These are phyloP conservation scores for Medauroidea extradentata DNA, from an alignment of 1,140 invertebrate genomes.

Conservation along the genomic window DNA sequence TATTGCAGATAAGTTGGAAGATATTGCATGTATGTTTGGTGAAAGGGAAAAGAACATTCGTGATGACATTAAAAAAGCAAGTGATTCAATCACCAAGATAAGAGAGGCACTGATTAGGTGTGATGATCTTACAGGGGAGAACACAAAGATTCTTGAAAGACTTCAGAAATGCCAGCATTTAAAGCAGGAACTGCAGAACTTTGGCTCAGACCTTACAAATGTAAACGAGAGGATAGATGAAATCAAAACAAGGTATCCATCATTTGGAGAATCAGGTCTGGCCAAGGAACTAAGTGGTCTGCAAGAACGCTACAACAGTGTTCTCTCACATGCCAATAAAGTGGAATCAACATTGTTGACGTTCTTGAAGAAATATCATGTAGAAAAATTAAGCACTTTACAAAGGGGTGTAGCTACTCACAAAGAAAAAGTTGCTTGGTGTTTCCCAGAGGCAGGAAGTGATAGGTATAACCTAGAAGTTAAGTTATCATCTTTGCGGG, in stretches of 20 bases:
- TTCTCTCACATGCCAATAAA: slow-evolving; percentile 70
- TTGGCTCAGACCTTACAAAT: slow-evolving; percentile 58
- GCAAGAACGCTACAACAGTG: slow-evolving; percentile 70
- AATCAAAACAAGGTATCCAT: slow-evolving; percentile 72
- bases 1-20: slow-evolving; percentile 71
- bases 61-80: slow-evolving; percentile 62
- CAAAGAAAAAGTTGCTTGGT: slow-evolving; percentile 90
- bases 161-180: slow-evolving; percentile 68
- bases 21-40: slow-evolving; percentile 60
- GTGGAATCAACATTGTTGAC: slow-evolving; percentile 73
- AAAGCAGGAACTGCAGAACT: slow-evolving; percentile 58
- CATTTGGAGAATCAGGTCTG: slow-evolving; percentile 64
- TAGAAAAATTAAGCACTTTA: slow-evolving; percentile 76
- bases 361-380: slow-evolving; percentile 83
- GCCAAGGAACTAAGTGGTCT: slow-evolving; percentile 75
- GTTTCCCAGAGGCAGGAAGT: slow-evolving; percentile 76
- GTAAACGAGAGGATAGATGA: slow-evolving; percentile 64
- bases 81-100: slow-evolving; percentile 65
- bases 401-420: slow-evolving; percentile 72
- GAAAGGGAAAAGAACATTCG: slow-evolving; percentile 69
- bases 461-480: slow-evolving; percentile 91
- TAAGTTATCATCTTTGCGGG: slow-evolving; percentile 75
- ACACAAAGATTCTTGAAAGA: slow-evolving; percentile 73
- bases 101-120: slow-evolving; percentile 84
- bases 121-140: slow-evolving; percentile 86